These are phyloP conservation scores for Nezara viridula DNA, from an alignment of 2,888 invertebrate genomes.

Conservation along the genomic window DNA sequence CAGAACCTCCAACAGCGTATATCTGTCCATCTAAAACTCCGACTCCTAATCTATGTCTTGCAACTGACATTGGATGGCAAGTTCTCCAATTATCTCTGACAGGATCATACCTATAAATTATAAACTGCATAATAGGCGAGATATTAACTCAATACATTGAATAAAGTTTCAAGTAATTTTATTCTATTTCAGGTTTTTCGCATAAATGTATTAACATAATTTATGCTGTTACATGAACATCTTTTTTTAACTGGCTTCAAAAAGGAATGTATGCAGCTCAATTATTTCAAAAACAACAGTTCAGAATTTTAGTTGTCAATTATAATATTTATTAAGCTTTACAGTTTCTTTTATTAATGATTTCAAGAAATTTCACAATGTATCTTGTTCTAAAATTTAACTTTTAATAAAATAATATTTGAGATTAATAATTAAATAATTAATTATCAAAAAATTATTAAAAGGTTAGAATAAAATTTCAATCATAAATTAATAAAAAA, in stretches of 20 bases:
- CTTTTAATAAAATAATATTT: neutral
- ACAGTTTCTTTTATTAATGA: neutral
- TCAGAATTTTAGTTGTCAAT: no score
- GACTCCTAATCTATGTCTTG: slow-evolving; percentile 90
- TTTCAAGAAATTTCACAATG: neutral
- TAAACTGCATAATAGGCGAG: neutral
- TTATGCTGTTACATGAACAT: no score
- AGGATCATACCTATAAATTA: slow-evolving; percentile 79
- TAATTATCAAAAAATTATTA: no score
- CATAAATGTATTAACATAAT: neutral
- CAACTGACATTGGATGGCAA: slow-evolving; percentile 88
- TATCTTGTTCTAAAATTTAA: neutral
- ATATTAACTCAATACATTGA: neutral
- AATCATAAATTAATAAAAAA: no score
- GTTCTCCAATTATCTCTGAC: slow-evolving; percentile 88
- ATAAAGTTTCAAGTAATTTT: neutral
- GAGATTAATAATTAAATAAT: neutral
- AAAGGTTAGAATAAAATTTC: no score
- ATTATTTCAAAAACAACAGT: no score
- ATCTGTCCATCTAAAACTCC: slow-evolving; percentile 94
- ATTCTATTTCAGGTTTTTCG: neutral
- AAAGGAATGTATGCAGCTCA: no score
- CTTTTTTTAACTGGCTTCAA: no score
- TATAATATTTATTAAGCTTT: no score
- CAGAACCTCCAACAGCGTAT: slow-evolving; percentile 93